A percentile compares a stretch with the other conserved stretches of the same genome.
These are phyloP conservation scores for Deilephila elpenor DNA, from an alignment of 2,888 invertebrate genomes.

Conservation along the genomic window DNA sequence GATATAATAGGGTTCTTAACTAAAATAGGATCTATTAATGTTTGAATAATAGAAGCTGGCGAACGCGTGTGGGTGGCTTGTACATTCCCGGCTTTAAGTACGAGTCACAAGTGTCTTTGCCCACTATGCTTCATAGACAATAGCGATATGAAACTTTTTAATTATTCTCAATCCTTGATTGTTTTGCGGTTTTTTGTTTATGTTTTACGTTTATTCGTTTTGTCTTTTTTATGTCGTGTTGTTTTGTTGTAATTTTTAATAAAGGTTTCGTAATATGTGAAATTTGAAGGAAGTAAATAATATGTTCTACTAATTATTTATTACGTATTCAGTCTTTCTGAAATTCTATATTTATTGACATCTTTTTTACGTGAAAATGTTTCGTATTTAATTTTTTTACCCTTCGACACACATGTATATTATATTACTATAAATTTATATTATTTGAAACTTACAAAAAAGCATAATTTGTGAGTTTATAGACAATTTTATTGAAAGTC, in stretches of 20 bases:
- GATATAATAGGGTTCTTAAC: constrained; percentile 15
- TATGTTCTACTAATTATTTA: too few species aligned
- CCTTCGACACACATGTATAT: neutral
- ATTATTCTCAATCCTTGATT: neutral
- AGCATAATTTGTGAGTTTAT: neutral
- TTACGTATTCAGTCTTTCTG: too few species aligned
- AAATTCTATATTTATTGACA: too few species aligned
- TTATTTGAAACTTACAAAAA: neutral
- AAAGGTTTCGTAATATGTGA: too few species aligned
- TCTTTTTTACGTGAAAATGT: too few species aligned
- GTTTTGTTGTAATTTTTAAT: too few species aligned
- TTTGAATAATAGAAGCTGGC: constrained; percentile 3
- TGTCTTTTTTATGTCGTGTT: too few species aligned
- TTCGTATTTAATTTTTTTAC: neutral
- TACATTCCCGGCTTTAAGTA: constrained; percentile 7
- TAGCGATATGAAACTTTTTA: neutral
- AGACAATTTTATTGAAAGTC: neutral
- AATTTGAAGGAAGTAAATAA: too few species aligned
- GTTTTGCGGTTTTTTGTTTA: neutral
- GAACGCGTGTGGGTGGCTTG: constrained; percentile 3
- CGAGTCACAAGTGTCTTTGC: neutral
- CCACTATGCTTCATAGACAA: neutral
- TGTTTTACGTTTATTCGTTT: too few species aligned
- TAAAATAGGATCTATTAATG: constrained; percentile 22
- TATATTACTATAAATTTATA: neutral